Conservation (phyloP, 2,888 invertebrate genomes). For the Mesorhabditis sp. region DNA sequence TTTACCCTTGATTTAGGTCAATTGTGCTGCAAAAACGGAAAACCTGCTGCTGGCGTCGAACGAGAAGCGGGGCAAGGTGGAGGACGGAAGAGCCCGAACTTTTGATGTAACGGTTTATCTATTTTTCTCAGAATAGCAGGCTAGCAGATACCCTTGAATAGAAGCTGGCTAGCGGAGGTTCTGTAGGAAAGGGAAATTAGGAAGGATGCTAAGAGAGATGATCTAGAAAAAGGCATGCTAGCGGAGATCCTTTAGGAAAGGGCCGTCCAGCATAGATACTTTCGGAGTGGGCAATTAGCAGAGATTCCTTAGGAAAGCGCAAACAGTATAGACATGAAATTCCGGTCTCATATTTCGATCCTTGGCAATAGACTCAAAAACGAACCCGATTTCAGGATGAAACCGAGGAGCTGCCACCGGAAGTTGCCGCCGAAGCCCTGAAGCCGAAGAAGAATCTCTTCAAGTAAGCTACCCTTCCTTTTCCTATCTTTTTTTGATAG, state of each 20-base stretch:
- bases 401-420: neutral
- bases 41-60: constrained; percentile 27
- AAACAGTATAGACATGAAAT: no score
- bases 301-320: no score
- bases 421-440: neutral
- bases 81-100: constrained; percentile 14
- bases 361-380: neutral
- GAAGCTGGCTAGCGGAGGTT: no score
- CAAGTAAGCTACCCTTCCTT: neutral
- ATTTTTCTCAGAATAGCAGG: no score
- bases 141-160: no score
- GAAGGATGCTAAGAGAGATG: no score
- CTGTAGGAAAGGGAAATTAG: no score
- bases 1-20: neutral
- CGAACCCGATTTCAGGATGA: neutral
- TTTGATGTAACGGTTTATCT: constrained; percentile 9
- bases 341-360: neutral
- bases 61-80: constrained; percentile 18
- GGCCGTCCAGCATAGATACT: no score
- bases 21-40: constrained; percentile 20
- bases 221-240: no score
- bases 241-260: neutral
- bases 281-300: no score
- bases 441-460: constrained; percentile 7
- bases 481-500: neutral